Evolutionary conservation across 2,888 invertebrate genomes (phyloP), one percentile per base, ranked within the genome.

Genomic region (Idaea straminata): DNA sequence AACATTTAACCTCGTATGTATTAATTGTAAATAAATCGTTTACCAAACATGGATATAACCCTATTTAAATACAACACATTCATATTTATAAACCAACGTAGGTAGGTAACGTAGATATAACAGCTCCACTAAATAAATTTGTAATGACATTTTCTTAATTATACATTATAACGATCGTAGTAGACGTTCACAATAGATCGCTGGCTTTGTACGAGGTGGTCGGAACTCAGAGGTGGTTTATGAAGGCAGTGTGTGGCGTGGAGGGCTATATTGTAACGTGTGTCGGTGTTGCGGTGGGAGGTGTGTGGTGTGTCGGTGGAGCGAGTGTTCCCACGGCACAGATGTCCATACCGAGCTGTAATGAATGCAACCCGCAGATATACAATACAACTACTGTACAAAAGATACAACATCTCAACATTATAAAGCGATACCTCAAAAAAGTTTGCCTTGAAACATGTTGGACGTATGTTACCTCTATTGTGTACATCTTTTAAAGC

Each of bases 131-230:
- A 47, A 47, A 47, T 47, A 47, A 79, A 86, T 84, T 75, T 73
- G 76, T 77, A 77, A 75, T 80, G 78, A 82, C 80, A 83, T 83
- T 79, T 77, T 74, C 74, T 72, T 78, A 82, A 81, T 82, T 77
- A 80, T 68, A 63, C n/a, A 15, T 4, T 47, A 47, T 47, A 10
- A 47, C 47, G 47, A 6, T 13, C 7, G 6, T 47, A 47, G 6
- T 47, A 47, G 4, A 47, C 10, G 47, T 47, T 47, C 47, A 13
- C 13, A 47, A 10, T 47, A 47, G 13, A 47, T 47, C 47, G 47
- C 13, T 47, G 47, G 47, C 47, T 10, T 47, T 6, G 47, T 47
- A 0, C 47, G 47, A 47, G 13, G 13, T 3, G 10, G 47, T 47
- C 5, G 47, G 47, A 47, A 13, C 10, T 3, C 47, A 7, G 10